These are phyloP conservation scores for Phrixothrix hirtus DNA, from an alignment of 2,888 invertebrate genomes.

Conservation along the genomic window DNA sequence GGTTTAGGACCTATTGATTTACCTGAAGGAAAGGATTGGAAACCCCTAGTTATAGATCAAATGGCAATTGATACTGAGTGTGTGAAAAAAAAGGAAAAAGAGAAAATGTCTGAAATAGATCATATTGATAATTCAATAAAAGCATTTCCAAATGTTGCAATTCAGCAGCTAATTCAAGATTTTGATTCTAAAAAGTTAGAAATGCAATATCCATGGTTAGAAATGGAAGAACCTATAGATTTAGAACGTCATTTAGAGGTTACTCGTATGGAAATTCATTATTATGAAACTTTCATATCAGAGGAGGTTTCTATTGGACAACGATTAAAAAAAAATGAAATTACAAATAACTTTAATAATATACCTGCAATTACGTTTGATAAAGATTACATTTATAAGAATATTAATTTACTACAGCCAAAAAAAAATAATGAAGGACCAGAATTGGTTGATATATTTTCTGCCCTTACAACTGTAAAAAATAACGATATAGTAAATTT, in stretches of 20 bases:
- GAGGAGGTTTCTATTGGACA: conserved; percentile 25
- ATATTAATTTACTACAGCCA: conserved; percentile 32
- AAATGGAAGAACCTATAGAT: conserved; percentile 60
- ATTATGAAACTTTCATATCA: conserved; percentile 65
- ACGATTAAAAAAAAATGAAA: conserved; percentile 30
- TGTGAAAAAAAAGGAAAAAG: not conserved
- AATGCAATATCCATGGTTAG: conserved; percentile 55
- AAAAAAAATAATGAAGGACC: conserved; percentile 51
- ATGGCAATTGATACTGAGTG: no score
- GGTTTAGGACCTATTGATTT: conserved; percentile 50
- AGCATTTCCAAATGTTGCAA: not conserved
- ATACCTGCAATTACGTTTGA: conserved; percentile 46
- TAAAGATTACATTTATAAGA: conserved; percentile 37
- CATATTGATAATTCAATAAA: not conserved
- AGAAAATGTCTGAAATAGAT: not conserved
- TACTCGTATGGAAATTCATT: conserved; percentile 70
- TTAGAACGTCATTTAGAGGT: conserved; percentile 65
- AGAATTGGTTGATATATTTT: conserved; percentile 57
- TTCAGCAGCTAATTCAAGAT: conserved; percentile 48
- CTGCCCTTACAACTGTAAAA: conserved; percentile 72
- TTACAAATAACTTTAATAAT: conserved; percentile 12
- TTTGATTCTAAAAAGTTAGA: conserved; percentile 56
- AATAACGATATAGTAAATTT: conserved; percentile 77
- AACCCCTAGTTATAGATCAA: conserved; percentile 47
- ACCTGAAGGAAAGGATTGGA: conserved; percentile 41